These are phyloP conservation scores for Parnassius orleans DNA, from an alignment of 2,888 invertebrate genomes.

Conservation along the genomic window DNA sequence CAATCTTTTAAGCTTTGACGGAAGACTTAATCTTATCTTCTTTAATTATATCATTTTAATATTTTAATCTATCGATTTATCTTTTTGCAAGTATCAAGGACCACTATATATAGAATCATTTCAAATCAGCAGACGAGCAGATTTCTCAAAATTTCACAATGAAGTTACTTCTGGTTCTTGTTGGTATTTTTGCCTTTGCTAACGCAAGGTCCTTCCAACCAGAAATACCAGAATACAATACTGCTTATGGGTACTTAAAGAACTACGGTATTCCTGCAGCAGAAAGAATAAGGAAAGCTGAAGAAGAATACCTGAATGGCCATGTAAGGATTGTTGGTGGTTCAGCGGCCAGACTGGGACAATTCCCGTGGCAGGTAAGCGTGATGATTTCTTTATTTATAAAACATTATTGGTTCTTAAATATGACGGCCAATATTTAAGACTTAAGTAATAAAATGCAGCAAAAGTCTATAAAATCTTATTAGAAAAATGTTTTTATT, in stretches of 20 bases:
- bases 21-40: not conserved
- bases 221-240: constrained; percentile 27
- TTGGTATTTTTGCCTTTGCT: constrained; percentile 36
- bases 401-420: no score
- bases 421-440: no score
- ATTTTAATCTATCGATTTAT: constrained; percentile 4
- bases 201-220: constrained; percentile 33
- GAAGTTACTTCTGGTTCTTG: constrained; percentile 36
- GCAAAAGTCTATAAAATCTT: no score
- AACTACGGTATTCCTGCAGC: constrained; percentile 49
- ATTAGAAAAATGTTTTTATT: no score
- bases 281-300: constrained; percentile 43
- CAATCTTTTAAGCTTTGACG: not conserved
- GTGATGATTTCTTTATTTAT: not conserved
- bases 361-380: constrained; percentile 47
- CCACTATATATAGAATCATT: not conserved
- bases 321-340: constrained; percentile 45
- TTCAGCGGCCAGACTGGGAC: constrained; percentile 40
- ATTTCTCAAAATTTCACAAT: constrained; percentile 12
- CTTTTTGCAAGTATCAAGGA: not conserved
- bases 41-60: not conserved
- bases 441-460: no score
- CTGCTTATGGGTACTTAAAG: constrained; percentile 47
- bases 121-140: not conserved
- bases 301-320: constrained; percentile 36